Percentiles rank a stretch among this genome's conserved stretches.
Evolutionary conservation across 2,113 vertebrate genomes (phyloP).

Genomic region (Calyptommatus sinebrachiatus): DNA sequence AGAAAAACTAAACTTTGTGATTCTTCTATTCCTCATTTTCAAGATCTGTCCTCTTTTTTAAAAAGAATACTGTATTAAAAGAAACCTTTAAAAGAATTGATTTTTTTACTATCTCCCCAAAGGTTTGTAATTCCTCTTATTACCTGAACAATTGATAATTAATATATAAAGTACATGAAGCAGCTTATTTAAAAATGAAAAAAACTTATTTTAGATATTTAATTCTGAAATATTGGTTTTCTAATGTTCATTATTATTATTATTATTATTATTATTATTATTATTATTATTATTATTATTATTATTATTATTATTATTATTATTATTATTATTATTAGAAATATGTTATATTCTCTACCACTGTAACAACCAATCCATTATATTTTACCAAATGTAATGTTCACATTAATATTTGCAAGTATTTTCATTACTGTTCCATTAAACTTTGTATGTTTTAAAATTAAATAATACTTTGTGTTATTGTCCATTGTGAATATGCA

Average conservation of each 20-base stretch:
- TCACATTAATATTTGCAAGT: background rate
- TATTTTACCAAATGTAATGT: background rate
- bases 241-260: background rate
- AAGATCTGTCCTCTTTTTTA: background rate
- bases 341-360: background rate
- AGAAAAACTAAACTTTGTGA: background rate
- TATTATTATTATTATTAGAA: background rate
- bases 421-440: background rate
- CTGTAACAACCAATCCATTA: background rate
- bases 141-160: background rate
- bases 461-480: background rate
- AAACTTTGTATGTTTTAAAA: background rate
- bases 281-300: too few species aligned
- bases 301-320: too few species aligned
- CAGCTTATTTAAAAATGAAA: background rate
- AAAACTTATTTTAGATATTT: background rate
- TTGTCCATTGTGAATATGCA: background rate
- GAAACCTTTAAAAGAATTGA: too few species aligned
- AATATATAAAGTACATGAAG: accelerated
- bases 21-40: accelerated
- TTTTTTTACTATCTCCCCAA: background rate
- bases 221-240: background rate
- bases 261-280: accelerated
- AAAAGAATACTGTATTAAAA: background rate
- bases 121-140: background rate